Base-by-base conservation (phyloP, 2,113 vertebrate species). In the Bombycilla garrulus region DNA sequence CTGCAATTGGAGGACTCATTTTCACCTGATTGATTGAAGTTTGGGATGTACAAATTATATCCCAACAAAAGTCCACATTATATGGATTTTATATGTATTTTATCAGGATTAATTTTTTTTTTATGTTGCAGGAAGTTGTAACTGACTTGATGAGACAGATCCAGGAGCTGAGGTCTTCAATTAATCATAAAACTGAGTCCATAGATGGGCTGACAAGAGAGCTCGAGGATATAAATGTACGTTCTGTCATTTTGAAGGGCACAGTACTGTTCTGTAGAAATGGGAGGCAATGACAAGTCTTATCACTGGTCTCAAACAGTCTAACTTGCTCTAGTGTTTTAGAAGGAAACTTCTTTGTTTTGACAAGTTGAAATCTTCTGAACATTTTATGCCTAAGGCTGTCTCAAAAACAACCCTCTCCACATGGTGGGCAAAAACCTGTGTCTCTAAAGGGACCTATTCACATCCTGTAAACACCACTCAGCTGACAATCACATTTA, bases 141-240 rank as follows among this genome's bases (percentile, higher is more conserved):
- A 83, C 98, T 81, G 98, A 98, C 83, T 97, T 99, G 86, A 99
- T 99, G 95, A 99, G 96, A 92, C 98, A 99, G 97, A 99, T 98
- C 96, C 98, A 98, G 96, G 98, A 98, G 61, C 97, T 99, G 64
- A 98, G 99, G 76, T 96, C 96, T 66, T 98, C 98, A 26, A 82
- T 98, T 74, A 98, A 95, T 95, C 97, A 98, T 93, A 99, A 98
- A 96, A 98, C 98, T 3, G 98, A 98, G 93, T 98, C 92, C 61
- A 97, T 99, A 78, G 96, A 97, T 76, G 97, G 98, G 45, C 94
- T 99, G 81, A 97, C 94, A 48, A 98, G 96, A 91, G 99, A 99
- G 93, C 96, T 99, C 15, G 95, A 98, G 64, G 99, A 99, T 93
- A 96, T 99, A 76, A 98, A 97, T 23, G 99, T 99, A 98, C 91